Conservation (phyloP, 1,140 invertebrate species). For the Holcopasites calliopsidis region DNA sequence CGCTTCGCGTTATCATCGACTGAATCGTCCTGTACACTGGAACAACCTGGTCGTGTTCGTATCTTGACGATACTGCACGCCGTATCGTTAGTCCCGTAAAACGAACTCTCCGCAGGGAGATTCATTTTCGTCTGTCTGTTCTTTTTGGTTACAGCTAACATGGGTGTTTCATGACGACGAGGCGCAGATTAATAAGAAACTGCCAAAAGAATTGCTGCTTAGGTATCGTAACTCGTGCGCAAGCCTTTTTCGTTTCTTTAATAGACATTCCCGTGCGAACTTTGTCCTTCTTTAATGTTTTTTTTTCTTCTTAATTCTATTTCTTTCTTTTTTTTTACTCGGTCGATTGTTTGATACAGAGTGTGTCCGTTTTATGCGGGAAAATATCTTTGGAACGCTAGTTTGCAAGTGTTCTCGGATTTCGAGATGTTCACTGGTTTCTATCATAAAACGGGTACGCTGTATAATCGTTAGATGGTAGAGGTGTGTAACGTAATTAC, state of each 20-base stretch:
- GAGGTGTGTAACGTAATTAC: conserved; percentile 28
- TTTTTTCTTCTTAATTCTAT: neutral
- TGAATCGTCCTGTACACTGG: neutral
- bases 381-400: too few species aligned
- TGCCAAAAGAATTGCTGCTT: conserved; percentile 96
- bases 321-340: neutral
- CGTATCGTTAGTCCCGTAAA: neutral
- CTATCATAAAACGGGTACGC: too few species aligned
- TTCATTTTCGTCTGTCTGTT: conserved; percentile 50
- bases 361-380: too few species aligned
- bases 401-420: too few species aligned
- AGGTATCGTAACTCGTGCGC: conserved; percentile 78
- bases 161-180: conserved; percentile 88
- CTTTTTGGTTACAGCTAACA: conserved; percentile 76
- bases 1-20: conserved; percentile 32
- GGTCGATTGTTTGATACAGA: neutral
- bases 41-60: neutral
- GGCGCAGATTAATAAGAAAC: conserved; percentile 95
- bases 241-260: neutral
- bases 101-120: neutral
- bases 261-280: neutral
- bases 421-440: too few species aligned
- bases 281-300: neutral
- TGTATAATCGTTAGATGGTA: neutral
- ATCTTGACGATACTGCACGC: neutral